A percentile compares a stretch with the other conserved stretches of the same genome.
Evolutionary conservation across 2,797 vertebrate species (phyloP).

Genomic region (Sorex maritimensis): DNA sequence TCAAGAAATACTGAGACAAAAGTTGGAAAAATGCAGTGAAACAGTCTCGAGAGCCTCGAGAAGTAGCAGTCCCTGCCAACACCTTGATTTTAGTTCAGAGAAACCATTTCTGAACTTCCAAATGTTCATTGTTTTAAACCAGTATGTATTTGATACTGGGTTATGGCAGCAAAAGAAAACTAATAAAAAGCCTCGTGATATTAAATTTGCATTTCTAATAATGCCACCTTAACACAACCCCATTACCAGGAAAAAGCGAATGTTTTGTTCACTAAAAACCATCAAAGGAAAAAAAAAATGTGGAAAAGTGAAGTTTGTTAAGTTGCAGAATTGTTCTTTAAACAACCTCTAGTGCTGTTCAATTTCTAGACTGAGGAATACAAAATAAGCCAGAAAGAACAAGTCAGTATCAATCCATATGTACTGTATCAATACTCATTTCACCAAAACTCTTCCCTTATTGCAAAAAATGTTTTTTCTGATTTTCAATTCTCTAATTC

Average conservation of each 20-base stretch:
- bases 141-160: neutral
- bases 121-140: slow-evolving; percentile 23
- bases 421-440: neutral
- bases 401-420: neutral
- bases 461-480: neutral
- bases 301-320: slow-evolving; percentile 36
- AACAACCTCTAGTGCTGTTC: slow-evolving; percentile 1
- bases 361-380: neutral
- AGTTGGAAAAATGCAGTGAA: slow-evolving; percentile 13
- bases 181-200: slow-evolving; percentile 17
- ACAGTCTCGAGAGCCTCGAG: neutral
- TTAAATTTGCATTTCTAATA: slow-evolving; percentile 60
- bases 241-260: neutral
- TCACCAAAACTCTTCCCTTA: slow-evolving; percentile 44
- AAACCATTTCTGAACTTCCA: slow-evolving; percentile 49
- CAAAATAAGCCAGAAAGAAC: slow-evolving; percentile 6
- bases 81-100: slow-evolving; percentile 27
- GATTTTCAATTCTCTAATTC: neutral
- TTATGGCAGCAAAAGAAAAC: slow-evolving; percentile 11
- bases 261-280: no score
- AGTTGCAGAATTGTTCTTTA: slow-evolving; percentile 33
- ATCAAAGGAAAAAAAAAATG: neutral
- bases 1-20: neutral
- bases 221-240: slow-evolving; percentile 32
- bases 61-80: neutral